A percentile compares a stretch with the other conserved stretches of the same genome.
Conservation (phyloP, 2,888 invertebrate species). For the Synergus japonicus region DNA sequence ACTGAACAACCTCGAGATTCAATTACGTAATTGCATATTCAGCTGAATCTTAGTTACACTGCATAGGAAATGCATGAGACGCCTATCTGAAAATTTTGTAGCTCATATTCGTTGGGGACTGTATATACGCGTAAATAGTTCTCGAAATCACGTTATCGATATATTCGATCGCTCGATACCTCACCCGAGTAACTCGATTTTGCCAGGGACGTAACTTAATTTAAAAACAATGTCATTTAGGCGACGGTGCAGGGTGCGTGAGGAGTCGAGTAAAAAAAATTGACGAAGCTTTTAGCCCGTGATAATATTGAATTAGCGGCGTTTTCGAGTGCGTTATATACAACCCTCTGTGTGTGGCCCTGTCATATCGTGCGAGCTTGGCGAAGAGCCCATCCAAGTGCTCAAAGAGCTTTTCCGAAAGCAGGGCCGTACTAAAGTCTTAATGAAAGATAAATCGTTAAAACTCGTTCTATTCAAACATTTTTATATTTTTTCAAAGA, state of each 20-base stretch:
- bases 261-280: constrained; percentile 62
- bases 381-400: constrained; percentile 9
- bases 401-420: background rate
- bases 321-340: constrained; percentile 70
- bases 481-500: too few species aligned
- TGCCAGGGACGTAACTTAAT: constrained; percentile 65
- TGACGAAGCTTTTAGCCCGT: constrained; percentile 71
- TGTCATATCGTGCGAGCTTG: constrained; percentile 63
- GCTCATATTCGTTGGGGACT: background rate
- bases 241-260: constrained; percentile 46
- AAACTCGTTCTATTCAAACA: too few species aligned
- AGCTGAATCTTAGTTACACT: background rate
- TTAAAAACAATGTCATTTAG: constrained; percentile 70
- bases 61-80: background rate
- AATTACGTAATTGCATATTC: background rate
- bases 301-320: constrained; percentile 67
- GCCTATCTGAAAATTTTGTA: background rate
- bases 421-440: background rate
- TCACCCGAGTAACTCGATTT: constrained; percentile 59
- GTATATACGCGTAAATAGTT: constrained; percentile 47
- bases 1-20: background rate
- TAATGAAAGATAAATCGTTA: background rate
- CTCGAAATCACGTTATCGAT: constrained; percentile 54
- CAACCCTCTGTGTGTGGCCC: constrained; percentile 65
- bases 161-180: constrained; percentile 58